Evolutionary conservation across 2,888 invertebrate genomes (phyloP).

Genomic region (Trisateles emortualis): DNA sequence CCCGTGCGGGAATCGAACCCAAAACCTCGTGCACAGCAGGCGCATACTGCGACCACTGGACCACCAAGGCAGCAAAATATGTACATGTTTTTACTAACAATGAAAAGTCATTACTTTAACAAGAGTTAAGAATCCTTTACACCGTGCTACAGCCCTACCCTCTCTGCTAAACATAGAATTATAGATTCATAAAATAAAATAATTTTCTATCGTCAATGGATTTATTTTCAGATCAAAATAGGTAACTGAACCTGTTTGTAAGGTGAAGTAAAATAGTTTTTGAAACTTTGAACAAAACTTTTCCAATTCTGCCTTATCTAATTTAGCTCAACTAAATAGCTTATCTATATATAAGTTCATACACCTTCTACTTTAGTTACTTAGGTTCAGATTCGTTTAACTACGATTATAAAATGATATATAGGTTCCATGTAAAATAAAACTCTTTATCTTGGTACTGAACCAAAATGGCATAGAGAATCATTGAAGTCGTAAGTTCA

Average conservation of each 20-base stretch:
- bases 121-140: too few relatives aligned
- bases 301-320: conserved; percentile 22
- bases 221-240: neutral
- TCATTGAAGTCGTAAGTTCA: too few relatives aligned
- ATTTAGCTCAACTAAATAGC: conserved; percentile 10
- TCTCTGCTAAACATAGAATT: too few relatives aligned
- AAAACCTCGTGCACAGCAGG: too few relatives aligned
- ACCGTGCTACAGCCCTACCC: too few relatives aligned
- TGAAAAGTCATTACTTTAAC: too few relatives aligned
- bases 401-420: neutral
- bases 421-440: neutral
- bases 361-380: neutral
- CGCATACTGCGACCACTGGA: too few relatives aligned
- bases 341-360: conserved; percentile 6
- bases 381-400: neutral
- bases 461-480: too few relatives aligned
- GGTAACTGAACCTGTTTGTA: neutral
- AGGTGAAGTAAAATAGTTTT: conserved; percentile 10
- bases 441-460: too few relatives aligned
- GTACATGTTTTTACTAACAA: too few relatives aligned
- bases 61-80: too few relatives aligned
- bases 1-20: too few relatives aligned
- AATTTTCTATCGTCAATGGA: neutral
- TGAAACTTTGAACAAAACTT: conserved; percentile 16
- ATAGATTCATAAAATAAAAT: neutral